phyloP scores from a whole-genome alignment of 2,797 vertebrate species.

The Caiman crocodilus region DNA sequence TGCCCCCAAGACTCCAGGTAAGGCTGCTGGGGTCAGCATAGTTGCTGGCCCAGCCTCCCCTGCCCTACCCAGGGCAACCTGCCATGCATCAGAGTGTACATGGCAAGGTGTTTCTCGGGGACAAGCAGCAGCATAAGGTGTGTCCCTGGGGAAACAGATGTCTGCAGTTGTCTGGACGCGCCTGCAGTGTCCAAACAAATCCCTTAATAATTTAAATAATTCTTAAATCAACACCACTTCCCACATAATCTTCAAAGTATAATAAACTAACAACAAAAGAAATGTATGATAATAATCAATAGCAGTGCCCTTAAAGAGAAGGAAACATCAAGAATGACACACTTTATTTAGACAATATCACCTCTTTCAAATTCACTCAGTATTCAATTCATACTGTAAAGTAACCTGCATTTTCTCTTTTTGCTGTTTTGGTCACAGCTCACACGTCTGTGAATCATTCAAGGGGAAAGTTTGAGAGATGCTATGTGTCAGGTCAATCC shows the following conservation, averaged over 20 bases:
- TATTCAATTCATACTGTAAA: not conserved
- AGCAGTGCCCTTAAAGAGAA: not conserved
- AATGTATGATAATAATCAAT: not conserved
- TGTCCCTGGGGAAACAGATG: not conserved
- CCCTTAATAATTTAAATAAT: not conserved
- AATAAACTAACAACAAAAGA: not conserved
- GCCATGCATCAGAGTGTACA: no score
- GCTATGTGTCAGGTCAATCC: slow-evolving; percentile 60
- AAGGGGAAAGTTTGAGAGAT: slow-evolving; percentile 48
- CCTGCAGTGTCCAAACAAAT: not conserved
- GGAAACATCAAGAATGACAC: not conserved
- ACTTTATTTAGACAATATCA: not conserved
- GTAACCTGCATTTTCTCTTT: not conserved
- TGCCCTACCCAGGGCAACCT: no score
- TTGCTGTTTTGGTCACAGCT: slow-evolving; percentile 35
- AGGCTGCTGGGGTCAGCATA: no score
- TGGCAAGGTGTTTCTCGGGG: no score
- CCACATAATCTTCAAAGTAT: not conserved
- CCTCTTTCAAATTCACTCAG: slow-evolving; percentile 8
- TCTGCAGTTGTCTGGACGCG: no score
- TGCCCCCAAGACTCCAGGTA: no score
- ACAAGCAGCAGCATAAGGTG: no score
- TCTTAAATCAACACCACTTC: not conserved
- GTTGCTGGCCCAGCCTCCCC: no score
- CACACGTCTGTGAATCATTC: slow-evolving; percentile 38